Evolutionary conservation across 2,888 invertebrate genomes (phyloP).

Genomic region (Ceraclea dissimilis): DNA sequence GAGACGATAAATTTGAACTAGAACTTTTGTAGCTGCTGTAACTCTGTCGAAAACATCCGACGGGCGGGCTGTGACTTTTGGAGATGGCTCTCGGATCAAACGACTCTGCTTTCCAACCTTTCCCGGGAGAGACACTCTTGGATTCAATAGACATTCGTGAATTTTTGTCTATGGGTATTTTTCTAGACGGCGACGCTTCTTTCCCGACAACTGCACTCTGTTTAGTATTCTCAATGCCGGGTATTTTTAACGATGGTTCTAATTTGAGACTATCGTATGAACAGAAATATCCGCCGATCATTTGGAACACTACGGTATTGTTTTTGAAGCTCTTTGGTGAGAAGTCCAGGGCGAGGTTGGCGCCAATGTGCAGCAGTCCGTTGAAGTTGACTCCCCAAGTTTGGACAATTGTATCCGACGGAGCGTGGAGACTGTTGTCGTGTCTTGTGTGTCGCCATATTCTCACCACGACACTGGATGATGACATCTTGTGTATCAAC

Average conservation of each 20-base stretch:
- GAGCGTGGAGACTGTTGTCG: constrained; percentile 30
- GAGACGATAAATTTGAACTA: not conserved
- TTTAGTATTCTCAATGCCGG: constrained; percentile 4
- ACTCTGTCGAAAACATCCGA: constrained; percentile 38
- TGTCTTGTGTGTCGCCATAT: constrained; percentile 42
- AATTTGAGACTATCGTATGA: constrained; percentile 48
- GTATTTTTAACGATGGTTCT: constrained; percentile 29
- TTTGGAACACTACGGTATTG: constrained; percentile 76
- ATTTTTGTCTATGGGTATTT: constrained; percentile 32
- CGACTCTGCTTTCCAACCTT: constrained; percentile 32
- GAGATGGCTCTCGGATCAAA: constrained; percentile 39
- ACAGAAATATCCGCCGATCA: constrained; percentile 82
- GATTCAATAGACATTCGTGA: constrained; percentile 35
- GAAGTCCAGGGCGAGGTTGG: constrained; percentile 59
- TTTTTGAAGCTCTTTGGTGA: constrained; percentile 59
- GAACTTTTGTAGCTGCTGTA: constrained; percentile 30
- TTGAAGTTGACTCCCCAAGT: constrained; percentile 83
- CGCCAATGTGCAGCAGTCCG: constrained; percentile 70
- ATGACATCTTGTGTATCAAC: constrained; percentile 43
- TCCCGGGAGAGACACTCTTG: constrained; percentile 41
- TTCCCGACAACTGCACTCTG: constrained; percentile 34
- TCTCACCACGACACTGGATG: constrained; percentile 42
- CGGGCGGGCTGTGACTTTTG: constrained; percentile 45
- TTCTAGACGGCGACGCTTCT: constrained; percentile 32
- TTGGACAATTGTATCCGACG: constrained; percentile 56